These are phyloP conservation scores for Chrysocyon brachyurus DNA, from an alignment of 2,797 vertebrate species.

Conservation along the genomic window DNA sequence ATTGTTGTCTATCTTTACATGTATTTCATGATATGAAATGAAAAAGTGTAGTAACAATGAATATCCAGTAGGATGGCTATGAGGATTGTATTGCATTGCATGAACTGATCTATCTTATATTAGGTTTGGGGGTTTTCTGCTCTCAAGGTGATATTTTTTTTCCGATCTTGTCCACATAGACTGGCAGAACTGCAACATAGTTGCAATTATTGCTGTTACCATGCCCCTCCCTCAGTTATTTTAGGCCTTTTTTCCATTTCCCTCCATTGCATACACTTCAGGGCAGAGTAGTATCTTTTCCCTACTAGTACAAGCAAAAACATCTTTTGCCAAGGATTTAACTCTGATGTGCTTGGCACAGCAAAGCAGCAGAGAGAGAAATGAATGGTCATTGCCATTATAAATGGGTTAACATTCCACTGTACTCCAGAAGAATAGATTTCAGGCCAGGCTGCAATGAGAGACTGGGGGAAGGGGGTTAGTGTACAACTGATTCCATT, in stretches of 20 bases:
- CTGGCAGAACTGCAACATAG: not conserved
- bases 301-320: slow-evolving; percentile 57
- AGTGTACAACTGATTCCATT: slow-evolving; percentile 71
- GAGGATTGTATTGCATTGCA: not conserved
- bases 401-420: slow-evolving; percentile 79
- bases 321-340: slow-evolving; percentile 73
- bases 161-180: not conserved
- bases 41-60: not conserved
- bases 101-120: not conserved
- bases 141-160: not conserved
- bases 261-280: not conserved
- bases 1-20: not conserved
- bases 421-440: slow-evolving; percentile 71
- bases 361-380: slow-evolving; percentile 66
- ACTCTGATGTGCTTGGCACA: slow-evolving; percentile 71
- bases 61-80: not conserved
- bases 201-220: not conserved
- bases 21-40: slow-evolving; percentile 1
- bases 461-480: not conserved
- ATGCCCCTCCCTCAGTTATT: not conserved
- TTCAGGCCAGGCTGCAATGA: slow-evolving; percentile 56
- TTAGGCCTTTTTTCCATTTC: slow-evolving; percentile 40
- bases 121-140: not conserved
- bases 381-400: slow-evolving; percentile 79
- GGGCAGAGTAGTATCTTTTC: slow-evolving; percentile 47